These are phyloP conservation scores for Nannoperca obscura DNA, from an alignment of 2,797 vertebrate species.

Conservation along the genomic window DNA sequence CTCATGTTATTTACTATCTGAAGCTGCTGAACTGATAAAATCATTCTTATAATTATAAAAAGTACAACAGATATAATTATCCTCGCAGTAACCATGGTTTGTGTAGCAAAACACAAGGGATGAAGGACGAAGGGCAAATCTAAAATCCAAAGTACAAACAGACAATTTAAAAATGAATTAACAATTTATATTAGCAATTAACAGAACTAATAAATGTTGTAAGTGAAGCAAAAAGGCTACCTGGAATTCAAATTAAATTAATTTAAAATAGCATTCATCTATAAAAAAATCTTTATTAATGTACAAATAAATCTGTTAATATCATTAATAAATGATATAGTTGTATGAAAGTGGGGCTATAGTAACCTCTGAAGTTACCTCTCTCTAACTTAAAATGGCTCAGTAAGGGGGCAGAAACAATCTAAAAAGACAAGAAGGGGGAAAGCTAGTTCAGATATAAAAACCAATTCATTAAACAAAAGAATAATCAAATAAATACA, in stretches of 20 bases:
- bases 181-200: background rate
- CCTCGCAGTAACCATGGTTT: no score
- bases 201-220: background rate
- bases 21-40: background rate
- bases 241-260: background rate
- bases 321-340: background rate
- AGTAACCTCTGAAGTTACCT: background rate
- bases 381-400: conserved; percentile 6
- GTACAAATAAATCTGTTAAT: background rate
- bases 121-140: background rate
- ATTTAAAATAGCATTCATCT: background rate
- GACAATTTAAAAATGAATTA: background rate
- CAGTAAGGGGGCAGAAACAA: conserved; percentile 56
- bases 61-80: background rate
- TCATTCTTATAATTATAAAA: no score
- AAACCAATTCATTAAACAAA: conserved; percentile 38
- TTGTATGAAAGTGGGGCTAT: background rate
- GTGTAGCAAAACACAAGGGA: no score
- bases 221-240: background rate
- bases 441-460: conserved; percentile 28
- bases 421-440: conserved; percentile 27
- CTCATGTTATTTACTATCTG: background rate
- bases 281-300: background rate
- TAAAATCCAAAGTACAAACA: background rate
- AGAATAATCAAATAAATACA: conserved; percentile 71